Conservation (phyloP, 1,140 invertebrate species). For the Heliconius congener region DNA sequence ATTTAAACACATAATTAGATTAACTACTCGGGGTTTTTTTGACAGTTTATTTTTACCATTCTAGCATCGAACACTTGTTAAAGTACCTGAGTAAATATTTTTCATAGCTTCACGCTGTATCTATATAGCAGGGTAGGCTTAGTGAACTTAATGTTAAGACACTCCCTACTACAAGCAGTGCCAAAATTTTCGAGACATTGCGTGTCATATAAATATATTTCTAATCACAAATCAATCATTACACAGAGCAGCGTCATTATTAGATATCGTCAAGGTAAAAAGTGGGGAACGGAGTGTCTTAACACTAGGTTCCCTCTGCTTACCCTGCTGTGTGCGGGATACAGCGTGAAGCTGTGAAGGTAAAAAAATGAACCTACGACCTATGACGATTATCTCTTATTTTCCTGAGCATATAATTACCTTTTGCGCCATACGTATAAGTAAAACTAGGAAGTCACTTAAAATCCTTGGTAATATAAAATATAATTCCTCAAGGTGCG, state of each 20-base stretch:
- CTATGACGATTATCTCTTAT: not conserved
- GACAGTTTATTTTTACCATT: not conserved
- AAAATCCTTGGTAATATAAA: conserved; percentile 2
- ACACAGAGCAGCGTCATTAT: not conserved
- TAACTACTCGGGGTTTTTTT: not conserved
- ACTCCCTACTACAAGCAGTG: no score
- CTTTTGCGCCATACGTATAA: not conserved
- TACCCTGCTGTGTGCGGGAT: no score
- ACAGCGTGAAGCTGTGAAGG: not conserved
- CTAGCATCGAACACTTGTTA: not conserved
- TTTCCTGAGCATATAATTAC: not conserved
- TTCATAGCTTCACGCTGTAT: no score
- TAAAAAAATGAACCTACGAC: not conserved
- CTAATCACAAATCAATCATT: not conserved
- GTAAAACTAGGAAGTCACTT: not conserved
- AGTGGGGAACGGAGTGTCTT: not conserved
- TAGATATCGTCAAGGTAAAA: not conserved
- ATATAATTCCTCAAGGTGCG: conserved; percentile 2
- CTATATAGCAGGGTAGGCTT: no score
- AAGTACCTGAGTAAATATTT: no score
- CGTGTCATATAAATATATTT: not conserved
- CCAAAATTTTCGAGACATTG: not conserved
- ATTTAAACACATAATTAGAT: not conserved
- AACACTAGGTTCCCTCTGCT: no score
- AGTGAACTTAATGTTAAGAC: no score